Percentiles rank a stretch among this genome's conserved stretches.
Conservation (phyloP, 2,888 invertebrate species). For the Dusona sp. region DNA sequence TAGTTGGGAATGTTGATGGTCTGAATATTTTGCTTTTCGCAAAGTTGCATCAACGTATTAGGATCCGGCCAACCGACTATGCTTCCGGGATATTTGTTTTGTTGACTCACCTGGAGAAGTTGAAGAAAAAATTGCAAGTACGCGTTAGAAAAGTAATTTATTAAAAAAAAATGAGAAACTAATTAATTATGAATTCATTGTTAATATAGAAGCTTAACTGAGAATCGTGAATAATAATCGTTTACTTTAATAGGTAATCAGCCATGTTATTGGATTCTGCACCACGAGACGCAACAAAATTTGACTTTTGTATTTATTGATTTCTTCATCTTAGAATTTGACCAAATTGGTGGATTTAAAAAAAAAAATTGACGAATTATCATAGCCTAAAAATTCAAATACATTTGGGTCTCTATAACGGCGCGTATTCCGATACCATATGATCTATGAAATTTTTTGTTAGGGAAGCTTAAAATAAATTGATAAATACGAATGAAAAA, state of each 20-base stretch:
- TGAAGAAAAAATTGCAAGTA: not conserved
- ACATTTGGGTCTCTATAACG: not conserved
- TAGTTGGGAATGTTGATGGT: conserved; percentile 82
- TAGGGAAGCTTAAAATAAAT: not conserved
- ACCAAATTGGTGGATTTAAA: no score
- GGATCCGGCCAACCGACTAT: conserved; percentile 81
- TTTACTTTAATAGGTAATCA: no score
- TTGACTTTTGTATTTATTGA: no score
- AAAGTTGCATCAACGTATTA: conserved; percentile 80
- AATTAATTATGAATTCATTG: not conserved
- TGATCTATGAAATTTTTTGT: not conserved
- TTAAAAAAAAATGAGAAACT: not conserved
- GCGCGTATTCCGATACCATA: not conserved
- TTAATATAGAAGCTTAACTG: no score
- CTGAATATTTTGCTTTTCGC: conserved; percentile 82
- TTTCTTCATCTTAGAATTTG: no score
- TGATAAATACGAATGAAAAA: not conserved
- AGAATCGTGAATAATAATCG: no score
- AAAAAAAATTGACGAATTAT: no score
- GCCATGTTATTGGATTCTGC: no score
- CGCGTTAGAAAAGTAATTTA: not conserved
- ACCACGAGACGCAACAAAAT: no score
- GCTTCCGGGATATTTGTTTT: conserved; percentile 79
- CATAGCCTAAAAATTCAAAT: not conserved
- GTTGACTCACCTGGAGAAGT: conserved; percentile 75